A percentile compares a stretch with the other conserved stretches of the same genome.
Evolutionary conservation across 1,140 invertebrate genomes (phyloP).

Genomic region (Magallana gigas): DNA sequence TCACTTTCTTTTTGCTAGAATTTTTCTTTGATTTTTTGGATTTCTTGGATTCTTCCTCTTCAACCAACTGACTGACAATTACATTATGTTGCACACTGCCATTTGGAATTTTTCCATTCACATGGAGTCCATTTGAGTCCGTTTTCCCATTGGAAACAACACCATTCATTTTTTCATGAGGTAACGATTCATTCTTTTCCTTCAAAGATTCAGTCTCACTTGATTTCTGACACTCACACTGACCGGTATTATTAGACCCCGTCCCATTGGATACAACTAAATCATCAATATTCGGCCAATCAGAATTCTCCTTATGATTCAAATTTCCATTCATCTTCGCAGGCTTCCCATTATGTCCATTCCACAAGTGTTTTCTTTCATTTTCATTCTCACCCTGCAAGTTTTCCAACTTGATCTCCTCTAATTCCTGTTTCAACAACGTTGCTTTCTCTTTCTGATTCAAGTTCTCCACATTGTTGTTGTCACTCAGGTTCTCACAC

Average conservation of each 20-base stretch:
- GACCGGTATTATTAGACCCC: not conserved
- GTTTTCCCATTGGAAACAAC: conserved; percentile 28
- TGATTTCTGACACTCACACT: not conserved
- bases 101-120: conserved; percentile 41
- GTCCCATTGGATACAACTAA: conserved; percentile 23
- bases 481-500: not conserved
- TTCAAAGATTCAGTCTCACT: not conserved
- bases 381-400: not conserved
- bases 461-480: conserved; percentile 12
- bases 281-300: conserved; percentile 54
- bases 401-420: conserved; percentile 1
- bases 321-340: not conserved
- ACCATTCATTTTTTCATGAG: conserved; percentile 22
- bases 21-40: conserved; percentile 46
- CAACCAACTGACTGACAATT: not conserved
- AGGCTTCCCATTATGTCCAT: not conserved
- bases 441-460: conserved; percentile 5
- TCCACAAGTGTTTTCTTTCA: conserved; percentile 1
- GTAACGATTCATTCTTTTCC: not conserved
- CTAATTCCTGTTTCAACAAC: conserved; percentile 26
- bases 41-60: conserved; percentile 5
- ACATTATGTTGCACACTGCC: conserved; percentile 1
- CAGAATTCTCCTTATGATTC: conserved; percentile 2
- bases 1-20: conserved; percentile 48
- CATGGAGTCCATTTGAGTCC: not conserved